phyloP scores from a whole-genome alignment of 2,797 vertebrate species.

The Peromyscus attwateri region DNA sequence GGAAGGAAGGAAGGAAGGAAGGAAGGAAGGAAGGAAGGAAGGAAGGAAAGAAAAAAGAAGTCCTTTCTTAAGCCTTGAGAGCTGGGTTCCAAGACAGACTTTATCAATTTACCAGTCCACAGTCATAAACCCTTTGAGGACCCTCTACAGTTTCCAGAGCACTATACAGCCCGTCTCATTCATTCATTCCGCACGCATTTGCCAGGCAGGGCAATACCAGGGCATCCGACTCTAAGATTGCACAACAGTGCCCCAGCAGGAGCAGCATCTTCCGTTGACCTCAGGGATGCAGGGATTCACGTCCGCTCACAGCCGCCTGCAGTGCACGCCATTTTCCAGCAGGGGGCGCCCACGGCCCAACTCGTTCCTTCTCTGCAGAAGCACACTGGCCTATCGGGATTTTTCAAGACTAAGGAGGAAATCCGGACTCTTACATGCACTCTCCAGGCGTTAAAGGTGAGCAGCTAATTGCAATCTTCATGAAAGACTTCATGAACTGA shows the following conservation, averaged over 20 bases:
- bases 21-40: too few relatives aligned
- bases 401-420: not conserved
- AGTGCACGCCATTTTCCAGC: accelerated
- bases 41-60: not conserved
- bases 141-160: not conserved
- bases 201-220: not conserved
- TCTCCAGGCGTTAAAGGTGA: not conserved
- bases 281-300: too few relatives aligned
- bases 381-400: not conserved
- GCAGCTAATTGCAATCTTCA: not conserved
- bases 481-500: not conserved
- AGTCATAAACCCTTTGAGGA: not conserved
- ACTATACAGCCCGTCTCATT: not conserved
- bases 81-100: not conserved
- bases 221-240: not conserved
- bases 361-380: not conserved
- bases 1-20: too few relatives aligned
- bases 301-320: not conserved
- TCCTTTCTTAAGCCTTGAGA: not conserved
- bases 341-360: slow-evolving; percentile 1
- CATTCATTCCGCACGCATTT: not conserved
- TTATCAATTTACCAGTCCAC: too few relatives aligned
- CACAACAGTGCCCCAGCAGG: too few relatives aligned
- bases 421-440: not conserved
- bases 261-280: not conserved